These are phyloP conservation scores for Lumbricus terrestris DNA, from an alignment of 2,888 invertebrate species.

Conservation along the genomic window DNA sequence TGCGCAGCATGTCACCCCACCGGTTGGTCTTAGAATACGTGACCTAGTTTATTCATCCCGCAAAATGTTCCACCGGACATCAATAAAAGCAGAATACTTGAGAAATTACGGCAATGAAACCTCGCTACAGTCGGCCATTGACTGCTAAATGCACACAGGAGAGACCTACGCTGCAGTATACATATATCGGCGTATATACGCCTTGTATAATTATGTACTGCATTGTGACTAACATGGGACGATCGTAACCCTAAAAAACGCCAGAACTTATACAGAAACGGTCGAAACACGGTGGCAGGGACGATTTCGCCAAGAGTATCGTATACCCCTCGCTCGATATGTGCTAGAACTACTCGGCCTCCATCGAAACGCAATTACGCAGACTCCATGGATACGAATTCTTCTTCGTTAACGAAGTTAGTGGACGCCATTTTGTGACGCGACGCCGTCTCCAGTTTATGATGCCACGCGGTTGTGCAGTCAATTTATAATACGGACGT, in stretches of 20 bases:
- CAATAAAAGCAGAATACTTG: not conserved
- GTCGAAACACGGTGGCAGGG: not conserved
- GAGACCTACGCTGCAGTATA: not conserved
- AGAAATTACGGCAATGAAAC: not conserved
- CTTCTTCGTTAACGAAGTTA: not conserved
- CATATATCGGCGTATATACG: not conserved
- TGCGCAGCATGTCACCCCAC: too few relatives aligned
- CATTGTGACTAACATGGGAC: not conserved
- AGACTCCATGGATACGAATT: not conserved
- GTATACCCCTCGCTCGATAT: too few relatives aligned
- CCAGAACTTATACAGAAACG: not conserved
- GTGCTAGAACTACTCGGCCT: not conserved
- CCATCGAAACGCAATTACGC: not conserved
- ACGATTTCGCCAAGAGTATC: not conserved
- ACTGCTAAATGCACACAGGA: not conserved
- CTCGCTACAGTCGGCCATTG: not conserved
- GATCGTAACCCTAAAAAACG: not conserved
- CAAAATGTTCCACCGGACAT: not conserved
- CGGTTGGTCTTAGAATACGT: too few relatives aligned
- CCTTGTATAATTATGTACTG: too few relatives aligned
- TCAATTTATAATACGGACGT: not conserved
- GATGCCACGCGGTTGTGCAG: not conserved
- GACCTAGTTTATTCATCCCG: too few relatives aligned
- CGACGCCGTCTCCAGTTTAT: not conserved
- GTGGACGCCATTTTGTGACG: not conserved